Base-by-base conservation (phyloP, 1,140 invertebrate species). In the Palaemon carinicauda region DNA sequence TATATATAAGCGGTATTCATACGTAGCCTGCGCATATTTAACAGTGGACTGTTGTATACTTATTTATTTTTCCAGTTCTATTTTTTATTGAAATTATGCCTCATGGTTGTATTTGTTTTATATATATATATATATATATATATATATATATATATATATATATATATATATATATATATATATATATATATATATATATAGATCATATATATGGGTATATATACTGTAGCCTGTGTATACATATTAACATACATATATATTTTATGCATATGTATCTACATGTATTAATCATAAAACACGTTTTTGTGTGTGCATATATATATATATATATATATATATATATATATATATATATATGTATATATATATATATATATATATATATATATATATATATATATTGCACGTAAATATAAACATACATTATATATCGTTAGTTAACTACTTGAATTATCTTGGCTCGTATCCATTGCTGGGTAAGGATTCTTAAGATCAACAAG, bases 171-270 rank as follows among this genome's bases (percentile, higher is more conserved):
- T 65, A 65, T 65, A 24, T 65, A 65, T 65, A 21, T 65, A 65
- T 65, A 65, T 65, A 65, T 65, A 65, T 65, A 65, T 65, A 65
- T 65, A 65, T 65, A 65, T 65, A 65, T 65, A 65, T 65, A 65
- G 19, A 65, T 65, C 15, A 24, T 24, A 10, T n/a, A n/a, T n/a
- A n/a, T n/a, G n/a, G n/a, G n/a, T n/a, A n/a, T n/a, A n/a, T n/a
- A n/a, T n/a, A n/a, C n/a, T n/a, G n/a, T n/a, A n/a, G n/a, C n/a
- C n/a, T n/a, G 21, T 65, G 2, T 65, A 65, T 65, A 65, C 21
- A 65, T 29, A 65, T 21, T n/a, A n/a, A 65, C 21, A 24, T 69
- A 69, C 24, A 69, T 27, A 69, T 69, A 69, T 69, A 69, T 69
- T 3, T 9, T 69, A 27, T 69, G 24, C 7, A 69, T 69, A 69